Evolutionary conservation across 2,888 invertebrate genomes (phyloP), one percentile per base, ranked within the genome.

Genomic region (Scotopteryx bipunctaria): DNA sequence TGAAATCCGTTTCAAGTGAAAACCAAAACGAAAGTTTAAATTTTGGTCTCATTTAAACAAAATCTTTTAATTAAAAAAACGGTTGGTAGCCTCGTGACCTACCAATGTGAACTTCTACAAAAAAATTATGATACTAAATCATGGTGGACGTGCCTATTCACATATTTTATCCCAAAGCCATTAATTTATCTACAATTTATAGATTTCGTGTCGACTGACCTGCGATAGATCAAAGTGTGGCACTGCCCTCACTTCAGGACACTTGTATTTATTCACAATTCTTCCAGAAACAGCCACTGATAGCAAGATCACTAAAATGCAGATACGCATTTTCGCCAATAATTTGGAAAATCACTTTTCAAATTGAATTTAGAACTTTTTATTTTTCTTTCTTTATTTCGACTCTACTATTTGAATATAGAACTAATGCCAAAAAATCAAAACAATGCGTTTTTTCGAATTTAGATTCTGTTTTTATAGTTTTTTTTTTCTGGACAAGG

Each of bases 221-320:
- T 93, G 92, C 61, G 94, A 91, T 64, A 96, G 87, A 87, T 96
- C 94, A 73, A 96, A 96, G 86, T 96, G 95, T 31, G 94, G 92
- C 41, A 94, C 94, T 9, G 95, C 95, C 78, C 94, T 94, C 57
- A 96, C 96, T 91, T 92, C 92, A 0, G 95, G 95, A 69, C 95
- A 95, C 76, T 94, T 94, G 68, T 94, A 92, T 76, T 94, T 94
- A 67, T 94, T 93, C 27, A 91, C 81, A 62, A 88, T 86, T 64
- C 73, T 85, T 23, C 73, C 75, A 43, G 66, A 66, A 25, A 61
- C 52, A 62, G 63, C 57, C 1, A 73, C 47, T 5, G 66, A 41
- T 19, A 76, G 21, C 27, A 76, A 40, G 43, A 74, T 59, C 44
- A 81, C 37, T 50, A 79, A 55, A 25, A 78, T 46, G 33, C 63